These are phyloP conservation scores for Gryllus bimaculatus DNA, from an alignment of 1,140 invertebrate species.

Conservation along the genomic window DNA sequence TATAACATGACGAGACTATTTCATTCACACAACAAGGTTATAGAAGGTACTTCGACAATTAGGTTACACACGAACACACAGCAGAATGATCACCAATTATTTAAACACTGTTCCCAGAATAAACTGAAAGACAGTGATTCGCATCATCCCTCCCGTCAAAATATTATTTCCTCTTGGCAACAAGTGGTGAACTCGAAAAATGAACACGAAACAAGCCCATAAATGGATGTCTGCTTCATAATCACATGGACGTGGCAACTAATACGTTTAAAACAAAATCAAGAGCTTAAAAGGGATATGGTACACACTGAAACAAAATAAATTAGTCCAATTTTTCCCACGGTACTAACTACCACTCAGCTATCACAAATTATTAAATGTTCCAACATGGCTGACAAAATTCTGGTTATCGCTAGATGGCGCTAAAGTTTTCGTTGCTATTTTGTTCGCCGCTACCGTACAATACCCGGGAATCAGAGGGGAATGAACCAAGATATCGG, in stretches of 20 bases:
- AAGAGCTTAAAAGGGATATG: no score
- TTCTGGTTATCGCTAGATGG: not conserved
- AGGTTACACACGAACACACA: not conserved
- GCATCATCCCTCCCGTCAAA: not conserved
- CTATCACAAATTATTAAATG: not conserved
- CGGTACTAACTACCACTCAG: not conserved
- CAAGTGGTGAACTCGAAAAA: not conserved
- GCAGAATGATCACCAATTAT: not conserved
- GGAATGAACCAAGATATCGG: no score
- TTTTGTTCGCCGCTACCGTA: not conserved
- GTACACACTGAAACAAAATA: not conserved
- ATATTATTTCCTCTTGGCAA: conserved; percentile 1
- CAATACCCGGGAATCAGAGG: no score
- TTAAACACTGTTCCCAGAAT: not conserved
- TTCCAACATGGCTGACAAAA: not conserved
- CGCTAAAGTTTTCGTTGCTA: not conserved
- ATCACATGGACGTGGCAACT: not conserved
- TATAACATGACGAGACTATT: not conserved
- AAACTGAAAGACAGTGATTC: not conserved
- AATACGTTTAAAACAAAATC: no score
- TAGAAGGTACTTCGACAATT: not conserved
- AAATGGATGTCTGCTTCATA: not conserved
- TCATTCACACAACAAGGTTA: not conserved
- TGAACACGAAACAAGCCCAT: not conserved
- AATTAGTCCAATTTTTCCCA: not conserved